These are phyloP conservation scores for Phaonia tiefii DNA, from an alignment of 2,888 invertebrate genomes.

Conservation along the genomic window DNA sequence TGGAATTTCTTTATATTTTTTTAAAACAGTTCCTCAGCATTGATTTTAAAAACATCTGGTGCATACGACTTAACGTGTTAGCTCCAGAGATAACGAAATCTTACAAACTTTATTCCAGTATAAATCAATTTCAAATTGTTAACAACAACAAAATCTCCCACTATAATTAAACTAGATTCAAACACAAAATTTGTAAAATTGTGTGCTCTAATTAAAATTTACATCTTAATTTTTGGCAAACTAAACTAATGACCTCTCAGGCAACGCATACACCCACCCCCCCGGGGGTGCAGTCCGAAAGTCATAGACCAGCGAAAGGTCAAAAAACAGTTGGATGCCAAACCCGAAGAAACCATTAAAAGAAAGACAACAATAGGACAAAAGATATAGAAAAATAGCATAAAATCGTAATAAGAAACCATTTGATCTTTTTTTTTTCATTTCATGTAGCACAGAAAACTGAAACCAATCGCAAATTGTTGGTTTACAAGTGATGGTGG, in stretches of 20 bases:
- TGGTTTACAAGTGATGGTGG: conserved; percentile 33
- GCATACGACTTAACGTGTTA: too few relatives aligned
- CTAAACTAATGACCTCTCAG: not conserved
- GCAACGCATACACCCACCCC: not conserved
- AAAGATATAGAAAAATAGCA: not conserved
- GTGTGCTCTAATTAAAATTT: conserved; percentile 11
- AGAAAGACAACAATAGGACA: not conserved
- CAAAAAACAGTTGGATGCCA: conserved; percentile 44
- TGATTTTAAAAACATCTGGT: too few relatives aligned
- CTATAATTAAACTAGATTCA: too few relatives aligned
- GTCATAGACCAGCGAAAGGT: conserved; percentile 16
- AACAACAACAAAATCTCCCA: too few relatives aligned
- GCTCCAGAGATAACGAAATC: too few relatives aligned
- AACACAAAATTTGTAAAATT: too few relatives aligned
- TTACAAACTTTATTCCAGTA: too few relatives aligned
- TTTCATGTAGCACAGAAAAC: not conserved
- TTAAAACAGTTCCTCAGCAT: too few relatives aligned
- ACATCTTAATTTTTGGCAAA: not conserved
- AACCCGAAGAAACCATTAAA: not conserved
- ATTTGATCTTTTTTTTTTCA: too few relatives aligned
- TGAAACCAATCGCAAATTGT: conserved; percentile 1
- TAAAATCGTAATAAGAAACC: not conserved
- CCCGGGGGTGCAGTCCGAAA: not conserved
- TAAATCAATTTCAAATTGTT: too few relatives aligned
- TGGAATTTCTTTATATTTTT: too few relatives aligned